phyloP scores from a whole-genome alignment of 1,140 invertebrate species.

The Drosophila tristis region DNA sequence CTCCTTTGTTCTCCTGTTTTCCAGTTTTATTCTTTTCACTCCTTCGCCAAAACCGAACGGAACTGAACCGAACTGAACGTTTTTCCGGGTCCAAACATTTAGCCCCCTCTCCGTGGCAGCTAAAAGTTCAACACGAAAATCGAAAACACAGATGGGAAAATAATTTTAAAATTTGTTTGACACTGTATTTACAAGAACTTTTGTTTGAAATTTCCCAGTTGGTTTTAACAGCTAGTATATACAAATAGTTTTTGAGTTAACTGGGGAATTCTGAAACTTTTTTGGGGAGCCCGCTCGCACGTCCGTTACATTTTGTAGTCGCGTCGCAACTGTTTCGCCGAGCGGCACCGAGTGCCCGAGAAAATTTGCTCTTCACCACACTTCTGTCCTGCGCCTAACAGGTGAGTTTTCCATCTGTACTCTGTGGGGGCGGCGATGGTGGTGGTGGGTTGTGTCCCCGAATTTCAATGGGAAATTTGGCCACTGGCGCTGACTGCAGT shows the following conservation, averaged over 20 bases:
- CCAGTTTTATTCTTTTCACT: no score
- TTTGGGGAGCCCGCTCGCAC: constrained; percentile 45
- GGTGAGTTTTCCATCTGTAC: constrained; percentile 52
- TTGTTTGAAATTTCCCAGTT: constrained; percentile 9
- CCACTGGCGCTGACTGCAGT: constrained; percentile 72
- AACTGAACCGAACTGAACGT: no score
- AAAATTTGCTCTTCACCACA: constrained; percentile 53
- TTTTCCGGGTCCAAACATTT: no score
- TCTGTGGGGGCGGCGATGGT: constrained; percentile 9
- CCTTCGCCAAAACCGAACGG: no score
- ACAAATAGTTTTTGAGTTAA: constrained; percentile 40
- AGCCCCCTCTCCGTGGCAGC: no score
- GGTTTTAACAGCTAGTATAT: constrained; percentile 41
- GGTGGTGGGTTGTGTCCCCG: constrained; percentile 2
- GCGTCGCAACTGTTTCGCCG: constrained; percentile 71
- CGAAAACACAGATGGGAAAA: no score
- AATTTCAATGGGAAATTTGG: constrained; percentile 39
- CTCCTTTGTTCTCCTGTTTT: no score
- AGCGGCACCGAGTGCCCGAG: constrained; percentile 8
- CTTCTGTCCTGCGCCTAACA: constrained; percentile 70
- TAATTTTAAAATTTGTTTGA: no score
- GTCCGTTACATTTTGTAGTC: constrained; percentile 71
- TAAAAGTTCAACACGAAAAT: no score
- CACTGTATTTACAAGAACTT: constrained; percentile 5
- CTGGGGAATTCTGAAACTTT: constrained; percentile 36